Base-by-base conservation (phyloP, 2,888 invertebrate species). In the Chrysolina oricalcia region DNA sequence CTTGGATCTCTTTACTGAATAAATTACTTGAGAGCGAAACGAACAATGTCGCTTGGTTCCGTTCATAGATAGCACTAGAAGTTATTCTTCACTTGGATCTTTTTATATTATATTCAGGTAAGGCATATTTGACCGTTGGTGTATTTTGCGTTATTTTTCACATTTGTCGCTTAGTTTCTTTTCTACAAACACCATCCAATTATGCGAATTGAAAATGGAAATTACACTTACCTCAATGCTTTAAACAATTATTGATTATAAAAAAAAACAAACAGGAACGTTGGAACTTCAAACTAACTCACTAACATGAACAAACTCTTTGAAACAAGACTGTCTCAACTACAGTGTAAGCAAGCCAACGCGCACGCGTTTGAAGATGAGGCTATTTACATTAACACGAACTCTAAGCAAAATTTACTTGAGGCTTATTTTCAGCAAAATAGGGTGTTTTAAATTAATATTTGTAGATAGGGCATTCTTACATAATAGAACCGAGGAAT, bases 261-360 rank as follows among this genome's bases (percentile, higher is more conserved):
- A 43, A 43, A 13, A 43, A 10, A 43, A 10, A 43, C 48, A 50
- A 50, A 50, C 48, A 50, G 8, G 17, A 15, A 50, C 48, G 48
- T 50, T 50, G 48, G n/a, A 50, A 50, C 48, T 50, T 50, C 48
- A 50, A 50, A 50, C 48, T 50, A 2, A 43, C 48, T 50, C n/a
- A 50, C 15, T 50, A 50, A 17, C 48, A 50, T 50, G 48, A 17
- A 50, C 2, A 50, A 50, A 15, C 48, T 50, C 48, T 50, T 50
- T 17, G 48, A 50, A 50, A 50, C n/a, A 50, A 50, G n/a, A 50
- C 43, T 43, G 43, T 43, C 43, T 43, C 43, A 43, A 43, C 48
- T 50, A 50, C 48, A 48, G 48, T 48, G 48, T 48, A 48, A 48
- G 4, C 48, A 48, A 13, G 48, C 48, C 48, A 48, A 48, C 48